phyloP scores from a whole-genome alignment of 2,797 vertebrate genomes.

The Dendrocincla fuliginosa region DNA sequence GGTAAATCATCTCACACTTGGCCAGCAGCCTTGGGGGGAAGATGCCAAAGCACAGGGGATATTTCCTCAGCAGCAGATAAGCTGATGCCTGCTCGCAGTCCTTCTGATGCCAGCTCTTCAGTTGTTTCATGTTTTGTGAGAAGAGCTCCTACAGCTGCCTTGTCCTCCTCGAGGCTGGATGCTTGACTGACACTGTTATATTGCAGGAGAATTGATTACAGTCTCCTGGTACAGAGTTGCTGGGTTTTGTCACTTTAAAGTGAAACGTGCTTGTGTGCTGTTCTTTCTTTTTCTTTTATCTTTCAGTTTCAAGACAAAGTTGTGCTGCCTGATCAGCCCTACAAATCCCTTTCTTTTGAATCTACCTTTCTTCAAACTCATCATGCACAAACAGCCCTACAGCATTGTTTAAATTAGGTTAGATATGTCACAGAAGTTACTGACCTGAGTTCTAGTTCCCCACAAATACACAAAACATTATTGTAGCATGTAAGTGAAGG shows the following conservation, averaged over 20 bases:
- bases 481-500: neutral
- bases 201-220: neutral
- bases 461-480: neutral
- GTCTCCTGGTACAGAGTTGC: neutral
- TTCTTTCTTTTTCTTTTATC: neutral
- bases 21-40: neutral
- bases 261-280: neutral
- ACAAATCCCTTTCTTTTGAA: neutral
- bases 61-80: conserved; percentile 45
- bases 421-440: rapidly evolving
- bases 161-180: conserved; percentile 19
- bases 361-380: neutral
- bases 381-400: neutral
- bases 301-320: neutral
- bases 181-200: neutral
- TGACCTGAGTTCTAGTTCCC: neutral
- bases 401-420: neutral
- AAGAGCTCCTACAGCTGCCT: conserved; percentile 31
- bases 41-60: conserved; percentile 9
- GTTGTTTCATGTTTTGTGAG: neutral
- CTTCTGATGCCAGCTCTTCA: neutral
- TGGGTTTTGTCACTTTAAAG: neutral
- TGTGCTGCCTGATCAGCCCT: neutral
- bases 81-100: neutral
- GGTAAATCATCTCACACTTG: conserved; percentile 15